Conservation (phyloP, 2,113 vertebrate genomes). For the Siniperca knerii region DNA sequence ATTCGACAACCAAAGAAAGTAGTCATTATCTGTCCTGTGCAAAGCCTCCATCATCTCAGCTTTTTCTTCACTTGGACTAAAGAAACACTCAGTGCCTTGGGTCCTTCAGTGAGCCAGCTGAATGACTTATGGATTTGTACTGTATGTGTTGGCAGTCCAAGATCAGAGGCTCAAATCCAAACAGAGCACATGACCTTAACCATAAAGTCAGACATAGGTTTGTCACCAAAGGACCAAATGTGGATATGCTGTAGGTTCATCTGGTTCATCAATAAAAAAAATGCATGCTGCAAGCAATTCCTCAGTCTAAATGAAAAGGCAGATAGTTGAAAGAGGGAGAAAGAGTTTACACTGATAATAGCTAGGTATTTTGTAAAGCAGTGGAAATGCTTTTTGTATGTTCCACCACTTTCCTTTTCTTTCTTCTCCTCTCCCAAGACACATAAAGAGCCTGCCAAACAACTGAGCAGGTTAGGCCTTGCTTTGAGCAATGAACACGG, state of each 20-base stretch:
- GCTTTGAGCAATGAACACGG: constrained; percentile 51
- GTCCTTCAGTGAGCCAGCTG: constrained; percentile 32
- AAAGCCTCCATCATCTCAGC: constrained; percentile 28
- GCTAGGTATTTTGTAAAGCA: constrained; percentile 35
- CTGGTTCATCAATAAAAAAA: constrained; percentile 44
- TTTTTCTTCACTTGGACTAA: constrained; percentile 48
- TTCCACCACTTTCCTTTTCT: constrained; percentile 36
- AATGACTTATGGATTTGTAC: constrained; percentile 71
- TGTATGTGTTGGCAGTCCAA: constrained; percentile 76
- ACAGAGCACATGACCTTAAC: constrained; percentile 66
- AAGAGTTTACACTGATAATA: constrained; percentile 15
- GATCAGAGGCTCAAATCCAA: constrained; percentile 63
- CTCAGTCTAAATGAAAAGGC: constrained; percentile 24
- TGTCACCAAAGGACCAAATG: constrained; percentile 56
- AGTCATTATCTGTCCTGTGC: constrained; percentile 29
- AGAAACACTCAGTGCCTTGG: constrained; percentile 25
- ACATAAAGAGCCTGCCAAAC: constrained; percentile 53
- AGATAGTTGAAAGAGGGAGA: neutral
- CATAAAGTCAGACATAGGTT: constrained; percentile 71
- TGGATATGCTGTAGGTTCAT: constrained; percentile 46
- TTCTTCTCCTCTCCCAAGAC: constrained; percentile 41
- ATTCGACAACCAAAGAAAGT: constrained; percentile 40
- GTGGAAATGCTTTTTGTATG: constrained; percentile 30
- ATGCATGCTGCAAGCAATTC: constrained; percentile 7
- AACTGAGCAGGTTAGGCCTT: constrained; percentile 64